A percentile compares a stretch with the other conserved stretches of the same genome.
Evolutionary conservation across 1,140 invertebrate species (phyloP).

Genomic region (Macrostomum lignano): DNA sequence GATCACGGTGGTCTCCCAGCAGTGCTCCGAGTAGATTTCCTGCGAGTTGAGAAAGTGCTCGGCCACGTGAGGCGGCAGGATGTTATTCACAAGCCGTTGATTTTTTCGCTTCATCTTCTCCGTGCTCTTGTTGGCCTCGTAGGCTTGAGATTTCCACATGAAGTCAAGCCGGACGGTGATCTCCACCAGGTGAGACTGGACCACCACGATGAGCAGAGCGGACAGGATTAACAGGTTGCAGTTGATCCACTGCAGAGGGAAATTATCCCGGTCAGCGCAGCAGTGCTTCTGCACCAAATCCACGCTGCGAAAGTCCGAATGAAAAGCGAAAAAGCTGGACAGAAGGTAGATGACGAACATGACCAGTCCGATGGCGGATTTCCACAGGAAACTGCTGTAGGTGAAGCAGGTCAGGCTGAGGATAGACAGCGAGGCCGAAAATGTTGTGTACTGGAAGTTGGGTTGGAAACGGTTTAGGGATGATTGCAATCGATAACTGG

Average conservation of each 20-base stretch:
- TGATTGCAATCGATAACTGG: no score
- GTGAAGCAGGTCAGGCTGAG: no score
- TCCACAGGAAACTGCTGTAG: no score
- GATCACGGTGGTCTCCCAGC: slow-evolving; percentile 58
- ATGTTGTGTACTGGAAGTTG: no score
- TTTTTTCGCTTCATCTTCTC: slow-evolving; percentile 21
- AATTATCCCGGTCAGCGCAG: slow-evolving; percentile 25
- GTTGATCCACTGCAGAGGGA: slow-evolving; percentile 16
- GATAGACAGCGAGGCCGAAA: no score
- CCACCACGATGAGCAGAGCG: slow-evolving; percentile 40
- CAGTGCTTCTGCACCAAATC: no score
- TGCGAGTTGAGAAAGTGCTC: slow-evolving; percentile 50
- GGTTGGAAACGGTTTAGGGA: no score
- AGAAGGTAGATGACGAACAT: no score
- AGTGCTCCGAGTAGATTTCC: slow-evolving; percentile 76
- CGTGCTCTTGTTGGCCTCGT: slow-evolving; percentile 36
- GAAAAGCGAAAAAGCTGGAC: no score
- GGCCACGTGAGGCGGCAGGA: slow-evolving; percentile 64
- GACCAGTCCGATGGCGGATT: no score
- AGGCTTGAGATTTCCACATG: slow-evolving; percentile 54
- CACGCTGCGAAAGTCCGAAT: no score
- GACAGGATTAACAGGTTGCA: slow-evolving; percentile 37
- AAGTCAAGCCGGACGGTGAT: slow-evolving; percentile 55
- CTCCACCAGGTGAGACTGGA: slow-evolving; percentile 64
- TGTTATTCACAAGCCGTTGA: slow-evolving; percentile 51